Percentiles rank a stretch among this genome's conserved stretches.
phyloP scores from a whole-genome alignment of 2,888 invertebrate species.

The Phlogophora meticulosa region DNA sequence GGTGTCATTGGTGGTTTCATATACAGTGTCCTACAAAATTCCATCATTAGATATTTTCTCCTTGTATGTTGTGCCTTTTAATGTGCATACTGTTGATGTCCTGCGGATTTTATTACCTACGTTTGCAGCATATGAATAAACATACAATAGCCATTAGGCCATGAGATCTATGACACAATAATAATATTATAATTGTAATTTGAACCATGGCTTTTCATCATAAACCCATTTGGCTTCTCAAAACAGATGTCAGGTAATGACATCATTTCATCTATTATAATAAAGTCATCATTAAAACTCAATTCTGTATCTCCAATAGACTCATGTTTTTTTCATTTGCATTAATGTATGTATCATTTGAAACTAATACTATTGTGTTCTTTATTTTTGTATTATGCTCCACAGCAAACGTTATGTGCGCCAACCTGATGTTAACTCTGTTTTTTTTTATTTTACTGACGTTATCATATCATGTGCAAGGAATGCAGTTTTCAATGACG shows the following conservation, averaged over 20 bases:
- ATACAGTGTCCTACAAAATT: no score
- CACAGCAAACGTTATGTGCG: neutral
- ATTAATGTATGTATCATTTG: constrained; percentile 1
- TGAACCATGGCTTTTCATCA: constrained; percentile 3
- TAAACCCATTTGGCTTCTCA: constrained; percentile 4
- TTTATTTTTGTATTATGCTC: constrained; percentile 34
- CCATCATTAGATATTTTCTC: no score
- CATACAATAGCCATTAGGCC: neutral
- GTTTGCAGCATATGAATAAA: neutral
- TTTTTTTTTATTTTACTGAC: constrained; percentile 14
- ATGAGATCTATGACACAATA: neutral
- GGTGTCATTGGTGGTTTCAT: no score
- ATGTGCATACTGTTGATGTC: no score
- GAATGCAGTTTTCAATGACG: constrained; percentile 23
- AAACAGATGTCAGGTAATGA: constrained; percentile 5
- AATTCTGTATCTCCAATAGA: constrained; percentile 24
- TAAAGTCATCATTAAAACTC: constrained; percentile 16
- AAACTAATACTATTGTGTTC: neutral
- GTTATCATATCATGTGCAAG: constrained; percentile 22
- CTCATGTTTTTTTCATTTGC: constrained; percentile 25
- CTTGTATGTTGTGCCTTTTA: neutral
- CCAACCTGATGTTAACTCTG: constrained; percentile 17
- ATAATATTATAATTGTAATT: no score
- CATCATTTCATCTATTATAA: constrained; percentile 1
- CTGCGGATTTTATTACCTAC: neutral